Evolutionary conservation across 1,140 invertebrate genomes (phyloP).

Genomic region (Zaprionus ornatus): DNA sequence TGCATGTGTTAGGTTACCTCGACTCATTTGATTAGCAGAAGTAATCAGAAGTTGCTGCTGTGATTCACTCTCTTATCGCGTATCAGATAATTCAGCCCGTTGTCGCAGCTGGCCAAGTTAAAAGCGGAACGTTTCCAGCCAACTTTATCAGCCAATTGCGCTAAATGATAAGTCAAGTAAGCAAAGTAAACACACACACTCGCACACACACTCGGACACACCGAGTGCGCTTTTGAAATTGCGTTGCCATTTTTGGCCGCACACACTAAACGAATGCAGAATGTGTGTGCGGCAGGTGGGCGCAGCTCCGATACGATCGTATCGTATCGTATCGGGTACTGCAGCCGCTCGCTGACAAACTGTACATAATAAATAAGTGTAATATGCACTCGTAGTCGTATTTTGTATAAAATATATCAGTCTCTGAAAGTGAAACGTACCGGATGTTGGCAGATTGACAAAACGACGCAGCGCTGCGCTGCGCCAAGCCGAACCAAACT

Average conservation of each 20-base stretch:
- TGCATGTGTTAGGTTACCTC: not conserved
- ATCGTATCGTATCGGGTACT: not conserved
- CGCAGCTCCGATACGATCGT: constrained; percentile 50
- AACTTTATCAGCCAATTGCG: constrained; percentile 37
- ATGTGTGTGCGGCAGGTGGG: constrained; percentile 61
- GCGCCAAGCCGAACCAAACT: constrained; percentile 40
- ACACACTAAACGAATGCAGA: constrained; percentile 47
- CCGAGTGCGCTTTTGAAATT: constrained; percentile 73
- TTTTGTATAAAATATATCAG: constrained; percentile 76
- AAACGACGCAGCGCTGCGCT: constrained; percentile 44
- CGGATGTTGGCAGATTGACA: constrained; percentile 77
- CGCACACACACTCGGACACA: constrained; percentile 6
- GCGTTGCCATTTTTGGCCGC: constrained; percentile 67
- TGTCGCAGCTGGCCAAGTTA: constrained; percentile 45
- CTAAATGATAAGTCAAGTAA: constrained; percentile 64
- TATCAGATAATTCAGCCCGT: constrained; percentile 55
- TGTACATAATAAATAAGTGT: constrained; percentile 78
- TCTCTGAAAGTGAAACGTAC: constrained; percentile 75
- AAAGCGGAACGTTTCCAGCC: constrained; percentile 54
- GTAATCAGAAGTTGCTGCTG: constrained; percentile 25
- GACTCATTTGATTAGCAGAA: not conserved
- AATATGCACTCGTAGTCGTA: constrained; percentile 34
- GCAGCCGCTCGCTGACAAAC: constrained; percentile 66
- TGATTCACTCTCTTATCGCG: constrained; percentile 64
- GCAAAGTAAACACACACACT: constrained; percentile 23